phyloP scores from a whole-genome alignment of 1,140 invertebrate species.

The Rhopalosiphum padi region DNA sequence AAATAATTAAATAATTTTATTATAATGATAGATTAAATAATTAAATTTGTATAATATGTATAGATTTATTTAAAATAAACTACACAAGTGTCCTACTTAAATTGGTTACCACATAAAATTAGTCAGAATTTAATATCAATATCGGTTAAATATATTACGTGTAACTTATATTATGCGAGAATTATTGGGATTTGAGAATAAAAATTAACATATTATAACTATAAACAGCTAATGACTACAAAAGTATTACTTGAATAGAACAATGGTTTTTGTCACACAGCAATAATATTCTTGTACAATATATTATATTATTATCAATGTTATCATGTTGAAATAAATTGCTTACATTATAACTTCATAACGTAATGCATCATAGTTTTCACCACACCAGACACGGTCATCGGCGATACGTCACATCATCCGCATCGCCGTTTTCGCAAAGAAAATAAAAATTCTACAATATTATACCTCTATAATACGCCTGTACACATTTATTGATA shows the following conservation, averaged over 20 bases:
- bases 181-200: no score
- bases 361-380: not conserved
- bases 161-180: not conserved
- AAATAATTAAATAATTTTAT: not conserved
- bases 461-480: no score
- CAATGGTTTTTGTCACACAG: no score
- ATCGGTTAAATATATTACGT: not conserved
- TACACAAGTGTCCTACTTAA: not conserved
- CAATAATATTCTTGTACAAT: no score
- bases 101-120: not conserved
- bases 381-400: no score
- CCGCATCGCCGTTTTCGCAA: not conserved
- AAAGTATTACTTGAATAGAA: no score
- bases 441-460: not conserved
- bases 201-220: no score
- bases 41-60: not conserved
- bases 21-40: not conserved
- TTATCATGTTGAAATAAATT: not conserved
- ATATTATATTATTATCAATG: no score
- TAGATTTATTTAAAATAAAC: not conserved
- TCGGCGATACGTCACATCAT: no score
- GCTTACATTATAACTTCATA: not conserved
- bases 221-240: no score
- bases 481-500: not conserved
- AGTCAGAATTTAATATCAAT: not conserved